Evolutionary conservation across 1,140 invertebrate genomes (phyloP).

Genomic region (Orchesella cincta): DNA sequence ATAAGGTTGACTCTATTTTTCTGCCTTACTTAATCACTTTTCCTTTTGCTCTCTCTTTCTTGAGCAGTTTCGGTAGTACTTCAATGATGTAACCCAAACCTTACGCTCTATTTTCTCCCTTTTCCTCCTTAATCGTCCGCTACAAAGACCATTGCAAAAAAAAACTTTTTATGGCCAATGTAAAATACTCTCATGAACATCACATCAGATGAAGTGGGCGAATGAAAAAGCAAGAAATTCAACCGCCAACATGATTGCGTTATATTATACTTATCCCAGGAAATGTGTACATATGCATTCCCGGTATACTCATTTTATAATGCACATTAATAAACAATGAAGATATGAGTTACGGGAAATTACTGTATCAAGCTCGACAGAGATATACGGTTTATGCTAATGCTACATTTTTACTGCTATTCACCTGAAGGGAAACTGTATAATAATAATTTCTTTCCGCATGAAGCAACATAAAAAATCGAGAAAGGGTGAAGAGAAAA

Average conservation of each 20-base stretch:
- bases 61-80: not conserved
- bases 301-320: not conserved
- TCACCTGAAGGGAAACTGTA: conserved; percentile 21
- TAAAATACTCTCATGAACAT: conserved; percentile 12
- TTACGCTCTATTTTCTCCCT: not conserved
- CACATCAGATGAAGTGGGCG: not conserved
- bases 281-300: too few relatives aligned
- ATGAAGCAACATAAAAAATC: not conserved
- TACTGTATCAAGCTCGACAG: not conserved
- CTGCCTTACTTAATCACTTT: not conserved
- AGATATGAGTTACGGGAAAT: conserved; percentile 6
- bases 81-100: not conserved
- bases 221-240: conserved; percentile 14
- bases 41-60: not conserved
- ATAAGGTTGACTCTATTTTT: not conserved
- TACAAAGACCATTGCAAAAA: too few relatives aligned
- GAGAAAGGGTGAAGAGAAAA: not conserved
- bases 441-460: conserved; percentile 27
- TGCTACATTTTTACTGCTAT: not conserved
- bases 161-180: conserved; percentile 12
- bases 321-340: not conserved
- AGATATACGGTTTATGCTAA: not conserved
- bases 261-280: too few relatives aligned
- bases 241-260: not conserved
- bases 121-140: too few relatives aligned